Conservation (phyloP, 2,888 invertebrate species). For the Phorcus lineatus region DNA sequence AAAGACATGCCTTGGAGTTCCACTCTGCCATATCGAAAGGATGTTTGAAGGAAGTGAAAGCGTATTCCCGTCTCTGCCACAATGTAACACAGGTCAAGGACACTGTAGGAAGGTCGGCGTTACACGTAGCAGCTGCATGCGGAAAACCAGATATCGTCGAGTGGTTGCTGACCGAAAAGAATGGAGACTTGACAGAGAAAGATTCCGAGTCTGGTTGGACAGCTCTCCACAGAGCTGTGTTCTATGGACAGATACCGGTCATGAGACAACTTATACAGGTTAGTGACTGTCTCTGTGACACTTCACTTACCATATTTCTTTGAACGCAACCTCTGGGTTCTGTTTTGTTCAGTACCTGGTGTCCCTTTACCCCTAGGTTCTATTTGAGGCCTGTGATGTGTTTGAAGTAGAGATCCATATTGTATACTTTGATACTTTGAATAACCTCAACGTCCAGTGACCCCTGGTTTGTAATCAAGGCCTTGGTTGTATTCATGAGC, state of each 20-base stretch:
- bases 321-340: too few species aligned
- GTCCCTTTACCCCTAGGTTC: too few species aligned
- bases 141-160: slow-evolving; percentile 83
- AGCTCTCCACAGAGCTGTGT: slow-evolving; percentile 87
- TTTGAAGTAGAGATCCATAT: too few species aligned
- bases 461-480: too few species aligned
- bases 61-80: slow-evolving; percentile 68
- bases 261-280: slow-evolving; percentile 84
- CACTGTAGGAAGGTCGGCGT: slow-evolving; percentile 82
- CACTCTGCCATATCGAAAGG: slow-evolving; percentile 71
- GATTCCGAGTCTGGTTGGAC: slow-evolving; percentile 87
- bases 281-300: slow-evolving; percentile 26
- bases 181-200: slow-evolving; percentile 81
- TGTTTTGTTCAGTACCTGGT: too few species aligned
- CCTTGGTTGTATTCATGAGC: too few species aligned
- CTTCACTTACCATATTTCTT: too few species aligned
- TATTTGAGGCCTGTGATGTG: too few species aligned
- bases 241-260: slow-evolving; percentile 87
- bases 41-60: slow-evolving; percentile 63
- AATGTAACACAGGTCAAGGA: slow-evolving; percentile 63
- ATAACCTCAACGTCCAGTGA: too few species aligned
- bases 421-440: too few species aligned
- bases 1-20: slow-evolving; percentile 71
- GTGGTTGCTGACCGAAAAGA: slow-evolving; percentile 83
- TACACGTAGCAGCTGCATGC: slow-evolving; percentile 87